Evolutionary conservation across 2,113 vertebrate genomes (phyloP).

Genomic region (Galbula dea): DNA sequence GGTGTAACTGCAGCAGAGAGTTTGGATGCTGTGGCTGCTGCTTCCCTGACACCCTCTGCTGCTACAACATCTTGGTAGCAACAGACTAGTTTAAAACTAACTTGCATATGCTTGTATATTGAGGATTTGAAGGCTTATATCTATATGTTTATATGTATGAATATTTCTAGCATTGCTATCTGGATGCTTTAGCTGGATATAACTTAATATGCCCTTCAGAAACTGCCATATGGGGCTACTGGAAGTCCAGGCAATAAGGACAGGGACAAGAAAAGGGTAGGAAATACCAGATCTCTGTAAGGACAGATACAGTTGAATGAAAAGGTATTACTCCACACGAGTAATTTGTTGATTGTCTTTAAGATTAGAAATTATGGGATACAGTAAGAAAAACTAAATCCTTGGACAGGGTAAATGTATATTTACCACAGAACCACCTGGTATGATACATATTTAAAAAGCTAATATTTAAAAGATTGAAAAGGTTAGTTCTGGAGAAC

Average conservation of each 20-base stretch:
- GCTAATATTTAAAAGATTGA: not conserved
- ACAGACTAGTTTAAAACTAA: not conserved
- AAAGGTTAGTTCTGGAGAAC: not conserved
- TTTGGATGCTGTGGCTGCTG: not conserved
- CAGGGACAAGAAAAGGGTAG: accelerated
- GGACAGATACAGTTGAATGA: not conserved
- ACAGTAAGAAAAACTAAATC: not conserved
- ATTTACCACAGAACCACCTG: not conserved
- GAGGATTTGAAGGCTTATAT: not conserved
- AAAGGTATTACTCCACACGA: not conserved
- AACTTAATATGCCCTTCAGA: not conserved
- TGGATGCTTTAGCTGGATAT: not conserved
- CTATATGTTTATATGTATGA: not conserved
- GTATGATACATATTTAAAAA: not conserved
- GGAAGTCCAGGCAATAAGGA: not conserved
- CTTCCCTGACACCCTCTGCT: not conserved
- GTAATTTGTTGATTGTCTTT: not conserved
- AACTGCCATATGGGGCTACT: not conserved
- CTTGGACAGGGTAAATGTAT: not conserved
- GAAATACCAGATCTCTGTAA: not conserved
- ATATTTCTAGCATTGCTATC: not conserved
- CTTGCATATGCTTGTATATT: not conserved
- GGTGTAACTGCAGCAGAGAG: not conserved
- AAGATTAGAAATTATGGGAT: not conserved
- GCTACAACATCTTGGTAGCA: not conserved